A percentile compares a stretch with the other conserved stretches of the same genome.
These are phyloP conservation scores for Lycophotia porphyrea DNA, from an alignment of 2,888 invertebrate species.

Conservation along the genomic window DNA sequence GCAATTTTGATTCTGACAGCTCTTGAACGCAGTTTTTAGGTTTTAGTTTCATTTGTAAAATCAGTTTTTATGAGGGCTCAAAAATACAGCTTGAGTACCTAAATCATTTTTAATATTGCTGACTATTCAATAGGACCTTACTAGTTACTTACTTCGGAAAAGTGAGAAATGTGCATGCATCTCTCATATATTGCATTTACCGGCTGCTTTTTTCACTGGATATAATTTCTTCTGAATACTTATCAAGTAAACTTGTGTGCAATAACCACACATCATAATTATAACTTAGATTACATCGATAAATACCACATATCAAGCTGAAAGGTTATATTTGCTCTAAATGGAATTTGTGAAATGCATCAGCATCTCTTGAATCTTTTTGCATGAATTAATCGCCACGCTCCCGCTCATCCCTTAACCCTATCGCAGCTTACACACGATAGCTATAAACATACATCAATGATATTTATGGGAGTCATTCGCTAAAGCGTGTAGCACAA, in stretches of 20 bases:
- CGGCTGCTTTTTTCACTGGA: neutral
- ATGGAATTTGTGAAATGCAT: neutral
- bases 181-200: no score
- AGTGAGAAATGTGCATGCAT: neutral
- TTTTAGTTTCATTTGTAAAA: neutral
- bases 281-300: neutral
- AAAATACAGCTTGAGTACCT: no score
- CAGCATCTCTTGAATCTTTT: neutral
- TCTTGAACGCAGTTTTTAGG: neutral
- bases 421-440: conserved; percentile 60
- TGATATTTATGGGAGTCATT: conserved; percentile 88
- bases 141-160: neutral
- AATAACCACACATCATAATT: neutral
- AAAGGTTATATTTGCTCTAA: neutral
- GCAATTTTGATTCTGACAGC: neutral
- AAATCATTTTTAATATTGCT: no score
- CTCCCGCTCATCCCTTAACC: conserved; percentile 49
- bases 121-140: no score
- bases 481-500: conserved; percentile 79
- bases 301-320: neutral
- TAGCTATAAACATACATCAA: conserved; percentile 86
- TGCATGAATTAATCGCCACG: conserved; percentile 3
- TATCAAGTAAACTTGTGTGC: neutral
- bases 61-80: no score
- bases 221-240: neutral